Base-by-base conservation (phyloP, 1,140 invertebrate genomes). In the Mamestra configurata region DNA sequence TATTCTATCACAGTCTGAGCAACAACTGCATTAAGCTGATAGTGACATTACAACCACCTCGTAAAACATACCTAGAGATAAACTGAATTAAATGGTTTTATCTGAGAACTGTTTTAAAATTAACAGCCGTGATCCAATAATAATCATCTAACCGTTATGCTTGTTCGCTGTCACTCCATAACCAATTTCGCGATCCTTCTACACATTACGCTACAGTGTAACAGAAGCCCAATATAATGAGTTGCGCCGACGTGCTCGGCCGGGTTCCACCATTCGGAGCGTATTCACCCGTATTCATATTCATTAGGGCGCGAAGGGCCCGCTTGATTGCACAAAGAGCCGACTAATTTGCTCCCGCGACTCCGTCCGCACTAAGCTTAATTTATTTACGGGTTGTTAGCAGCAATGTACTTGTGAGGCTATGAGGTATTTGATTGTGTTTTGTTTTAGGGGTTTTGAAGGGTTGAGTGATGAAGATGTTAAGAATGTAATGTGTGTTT, bases 291-390 rank as follows among this genome's bases (percentile, higher is more conserved):
- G 86, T 93, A 92, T 93, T 92, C 92, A 94, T 93, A 94, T 92
- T 94, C 93, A 93, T 94, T 92, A 94, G 90, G 89, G 87, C 82
- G 86, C 88, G 92, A 94, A 93, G 90, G 93, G 89, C 88, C 77
- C 89, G 94, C 90, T 92, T 95, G 94, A 95, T 95, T 95, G 94
- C 94, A 95, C 94, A 95, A 95, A 95, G 94, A 93, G 89, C 88
- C 80, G 83, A 90, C 91, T 95, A 95, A 95, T 95, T 95, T 86
- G 82, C 84, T 82, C 85, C 87, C 87, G 91, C 82, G 88, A 90
- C 89, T 93, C 81, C 81, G 88, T 83, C 84, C 85, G 85, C 13
- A 37, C 82, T 79, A 57, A 64, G 77, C 84, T 90, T 91, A 93
- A 90, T 90, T 85, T 89, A 82, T 86, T 92, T 88, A 89, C 81